Evolutionary conservation across 2,797 vertebrate species (phyloP).

Genomic region (Dermochelys coriacea): DNA sequence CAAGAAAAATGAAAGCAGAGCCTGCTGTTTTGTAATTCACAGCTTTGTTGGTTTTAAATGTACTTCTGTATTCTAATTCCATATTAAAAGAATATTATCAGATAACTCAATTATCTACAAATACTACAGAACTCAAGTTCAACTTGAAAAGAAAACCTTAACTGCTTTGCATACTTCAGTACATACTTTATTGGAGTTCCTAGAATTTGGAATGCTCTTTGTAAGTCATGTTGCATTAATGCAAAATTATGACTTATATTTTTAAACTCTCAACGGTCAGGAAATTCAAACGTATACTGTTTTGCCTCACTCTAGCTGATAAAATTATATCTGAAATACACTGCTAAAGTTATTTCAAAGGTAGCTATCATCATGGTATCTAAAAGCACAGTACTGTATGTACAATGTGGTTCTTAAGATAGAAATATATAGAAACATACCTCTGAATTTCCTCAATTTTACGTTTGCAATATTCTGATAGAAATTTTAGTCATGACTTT

Average conservation of each 20-base stretch:
- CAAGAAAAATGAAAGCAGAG: no score
- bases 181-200: neutral
- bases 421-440: neutral
- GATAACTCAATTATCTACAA: neutral
- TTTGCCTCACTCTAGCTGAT: neutral
- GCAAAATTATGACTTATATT: neutral
- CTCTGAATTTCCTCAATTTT: neutral
- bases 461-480: neutral
- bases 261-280: neutral
- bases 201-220: neutral
- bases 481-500: neutral
- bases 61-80: neutral
- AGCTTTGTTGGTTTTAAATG: neutral
- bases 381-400: neutral
- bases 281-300: neutral
- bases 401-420: neutral
- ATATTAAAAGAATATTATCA: neutral
- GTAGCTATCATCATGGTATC: neutral
- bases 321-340: neutral
- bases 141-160: accelerated
- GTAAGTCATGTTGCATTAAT: neutral
- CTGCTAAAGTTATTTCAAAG: neutral
- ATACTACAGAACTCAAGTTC: neutral
- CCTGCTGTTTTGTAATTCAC: neutral
- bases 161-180: neutral